These are phyloP conservation scores for Philereme vetulata DNA, from an alignment of 2,888 invertebrate genomes.

Conservation along the genomic window DNA sequence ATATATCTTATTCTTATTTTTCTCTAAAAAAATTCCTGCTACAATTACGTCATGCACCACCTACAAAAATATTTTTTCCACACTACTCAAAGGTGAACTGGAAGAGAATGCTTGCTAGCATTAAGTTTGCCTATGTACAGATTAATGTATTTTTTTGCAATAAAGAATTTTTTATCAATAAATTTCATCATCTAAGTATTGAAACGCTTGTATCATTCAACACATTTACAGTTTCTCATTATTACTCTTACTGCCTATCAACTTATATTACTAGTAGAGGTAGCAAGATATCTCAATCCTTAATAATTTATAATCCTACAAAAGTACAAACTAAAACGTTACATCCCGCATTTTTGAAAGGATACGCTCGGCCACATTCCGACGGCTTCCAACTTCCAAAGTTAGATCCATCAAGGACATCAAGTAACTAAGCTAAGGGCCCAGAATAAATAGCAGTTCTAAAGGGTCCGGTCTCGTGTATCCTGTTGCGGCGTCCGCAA, in stretches of 20 bases:
- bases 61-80: too few relatives aligned
- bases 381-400: constrained; percentile 42
- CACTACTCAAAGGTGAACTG: too few relatives aligned
- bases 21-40: too few relatives aligned
- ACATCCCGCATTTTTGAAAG: constrained; percentile 29
- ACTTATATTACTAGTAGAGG: too few relatives aligned
- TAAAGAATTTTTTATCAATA: too few relatives aligned
- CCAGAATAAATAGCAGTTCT: constrained; percentile 56
- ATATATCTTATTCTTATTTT: too few relatives aligned
- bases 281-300: background rate
- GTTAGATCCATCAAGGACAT: constrained; percentile 69
- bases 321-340: constrained; percentile 10
- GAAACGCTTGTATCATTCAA: background rate
- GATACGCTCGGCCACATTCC: constrained; percentile 42
- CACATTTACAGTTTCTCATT: background rate
- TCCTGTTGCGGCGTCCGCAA: constrained; percentile 76
- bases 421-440: constrained; percentile 35
- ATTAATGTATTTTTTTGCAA: too few relatives aligned
- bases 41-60: too few relatives aligned
- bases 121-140: too few relatives aligned
- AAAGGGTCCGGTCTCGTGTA: constrained; percentile 65
- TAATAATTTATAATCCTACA: background rate
- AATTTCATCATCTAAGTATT: constrained; percentile 20
- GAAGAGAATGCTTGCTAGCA: too few relatives aligned
- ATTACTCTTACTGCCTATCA: background rate